Evolutionary conservation across 2,888 invertebrate species (phyloP).

Genomic region (Deilephila porcellus): DNA sequence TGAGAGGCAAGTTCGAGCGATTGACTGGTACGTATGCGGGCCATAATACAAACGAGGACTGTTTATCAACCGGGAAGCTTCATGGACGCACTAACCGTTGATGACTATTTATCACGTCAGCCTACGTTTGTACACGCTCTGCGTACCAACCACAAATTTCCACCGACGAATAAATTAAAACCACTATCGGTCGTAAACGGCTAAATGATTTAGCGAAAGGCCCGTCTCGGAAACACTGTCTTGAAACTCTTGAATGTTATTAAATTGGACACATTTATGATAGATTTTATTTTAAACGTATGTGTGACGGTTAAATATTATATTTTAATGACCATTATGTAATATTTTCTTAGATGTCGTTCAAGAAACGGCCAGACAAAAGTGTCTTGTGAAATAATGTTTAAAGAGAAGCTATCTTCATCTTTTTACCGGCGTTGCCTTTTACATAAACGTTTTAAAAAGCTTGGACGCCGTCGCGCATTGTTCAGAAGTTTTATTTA

Average conservation of each 20-base stretch:
- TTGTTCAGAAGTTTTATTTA: too few species aligned
- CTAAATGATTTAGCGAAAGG: slow-evolving; percentile 14
- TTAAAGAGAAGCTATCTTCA: too few species aligned
- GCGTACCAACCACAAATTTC: slow-evolving; percentile 30
- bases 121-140: slow-evolving; percentile 28
- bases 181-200: slow-evolving; percentile 1
- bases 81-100: slow-evolving; percentile 32
- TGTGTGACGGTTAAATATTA: too few species aligned
- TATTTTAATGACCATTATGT: too few species aligned
- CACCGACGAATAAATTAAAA: slow-evolving; percentile 31
- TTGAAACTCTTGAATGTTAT: slow-evolving; percentile 7
- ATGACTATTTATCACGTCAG: slow-evolving; percentile 35
- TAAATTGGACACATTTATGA: slow-evolving; percentile 1
- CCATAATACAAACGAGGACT: slow-evolving; percentile 33
- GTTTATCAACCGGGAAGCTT: slow-evolving; percentile 33
- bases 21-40: slow-evolving; percentile 26
- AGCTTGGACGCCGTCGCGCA: too few species aligned
- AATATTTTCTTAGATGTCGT: too few species aligned
- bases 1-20: slow-evolving; percentile 17
- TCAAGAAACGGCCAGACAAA: too few species aligned
- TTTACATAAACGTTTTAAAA: too few species aligned
- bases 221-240: not conserved
- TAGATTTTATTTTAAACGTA: too few species aligned
- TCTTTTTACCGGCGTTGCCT: too few species aligned
- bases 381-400: too few species aligned